Percentiles rank a stretch among this genome's conserved stretches.
Evolutionary conservation across 2,888 invertebrate genomes (phyloP).

Genomic region (Beris morrisii): DNA sequence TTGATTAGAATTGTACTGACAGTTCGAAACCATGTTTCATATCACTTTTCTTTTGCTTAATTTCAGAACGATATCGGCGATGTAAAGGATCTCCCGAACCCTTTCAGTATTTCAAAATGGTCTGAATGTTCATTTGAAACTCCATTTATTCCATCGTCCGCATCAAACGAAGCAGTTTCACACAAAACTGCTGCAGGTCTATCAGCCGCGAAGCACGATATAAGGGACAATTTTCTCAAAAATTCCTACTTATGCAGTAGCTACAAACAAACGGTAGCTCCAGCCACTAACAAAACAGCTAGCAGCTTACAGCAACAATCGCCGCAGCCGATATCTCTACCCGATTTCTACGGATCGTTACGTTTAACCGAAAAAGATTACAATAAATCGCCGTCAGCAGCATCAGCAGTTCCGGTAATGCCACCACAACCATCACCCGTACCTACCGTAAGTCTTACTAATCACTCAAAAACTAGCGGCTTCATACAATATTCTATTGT

Average conservation of each 20-base stretch:
- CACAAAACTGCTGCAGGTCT: conserved; percentile 1
- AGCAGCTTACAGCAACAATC: conserved; percentile 9
- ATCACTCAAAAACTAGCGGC: conserved; percentile 47
- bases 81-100: conserved; percentile 39
- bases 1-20: no score
- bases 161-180: conserved; percentile 23
- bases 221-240: conserved; percentile 37
- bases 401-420: conserved; percentile 3
- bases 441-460: conserved; percentile 37
- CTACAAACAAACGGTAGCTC: conserved; percentile 35
- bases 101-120: conserved; percentile 47
- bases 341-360: conserved; percentile 21
- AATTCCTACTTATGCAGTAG: conserved; percentile 37
- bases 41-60: not conserved
- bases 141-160: conserved; percentile 37
- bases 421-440: conserved; percentile 4
- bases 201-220: not conserved
- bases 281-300: conserved; percentile 26
- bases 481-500: conserved; percentile 47
- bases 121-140: conserved; percentile 46
- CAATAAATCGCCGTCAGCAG: not conserved
- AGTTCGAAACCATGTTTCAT: no score
- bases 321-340: conserved; percentile 32
- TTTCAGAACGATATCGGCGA: conserved; percentile 29
- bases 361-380: conserved; percentile 6